These are phyloP conservation scores for Halcyon malimbica DNA, from an alignment of 2,113 vertebrate species.

Conservation along the genomic window DNA sequence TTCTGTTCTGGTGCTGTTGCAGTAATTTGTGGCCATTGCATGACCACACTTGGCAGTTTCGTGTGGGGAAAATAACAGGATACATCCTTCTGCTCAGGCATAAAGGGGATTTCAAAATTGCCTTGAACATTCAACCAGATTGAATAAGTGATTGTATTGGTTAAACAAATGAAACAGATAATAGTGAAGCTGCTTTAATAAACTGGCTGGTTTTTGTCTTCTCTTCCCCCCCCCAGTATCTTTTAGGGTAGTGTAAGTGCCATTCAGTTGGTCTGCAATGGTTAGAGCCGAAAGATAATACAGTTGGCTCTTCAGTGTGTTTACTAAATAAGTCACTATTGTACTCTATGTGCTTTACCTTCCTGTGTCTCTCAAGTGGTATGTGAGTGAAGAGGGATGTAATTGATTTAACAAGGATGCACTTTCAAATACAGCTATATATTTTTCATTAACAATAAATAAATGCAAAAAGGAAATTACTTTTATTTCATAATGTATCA, in stretches of 20 bases:
- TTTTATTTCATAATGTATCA: neutral
- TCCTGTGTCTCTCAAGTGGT: neutral
- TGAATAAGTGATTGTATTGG: neutral
- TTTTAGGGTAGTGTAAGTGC: neutral
- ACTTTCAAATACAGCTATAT: neutral
- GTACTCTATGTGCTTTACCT: neutral
- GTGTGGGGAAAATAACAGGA: neutral
- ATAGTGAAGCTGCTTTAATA: neutral
- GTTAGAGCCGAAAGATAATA: neutral
- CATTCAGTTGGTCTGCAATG: neutral
- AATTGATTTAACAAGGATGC: neutral
- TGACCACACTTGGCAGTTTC: neutral
- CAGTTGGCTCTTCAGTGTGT: neutral
- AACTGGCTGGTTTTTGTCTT: neutral
- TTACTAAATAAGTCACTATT: neutral
- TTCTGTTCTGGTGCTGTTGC: neutral
- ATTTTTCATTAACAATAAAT: neutral
- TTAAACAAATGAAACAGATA: neutral
- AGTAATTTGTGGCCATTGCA: neutral
- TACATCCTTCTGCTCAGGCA: neutral
- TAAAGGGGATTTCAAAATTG: neutral
- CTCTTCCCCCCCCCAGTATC: rapidly evolving
- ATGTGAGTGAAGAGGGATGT: neutral
- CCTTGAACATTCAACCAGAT: neutral
- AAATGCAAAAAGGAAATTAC: neutral